Evolutionary conservation across 1,140 invertebrate species (phyloP).

Genomic region (Psix sp.): DNA sequence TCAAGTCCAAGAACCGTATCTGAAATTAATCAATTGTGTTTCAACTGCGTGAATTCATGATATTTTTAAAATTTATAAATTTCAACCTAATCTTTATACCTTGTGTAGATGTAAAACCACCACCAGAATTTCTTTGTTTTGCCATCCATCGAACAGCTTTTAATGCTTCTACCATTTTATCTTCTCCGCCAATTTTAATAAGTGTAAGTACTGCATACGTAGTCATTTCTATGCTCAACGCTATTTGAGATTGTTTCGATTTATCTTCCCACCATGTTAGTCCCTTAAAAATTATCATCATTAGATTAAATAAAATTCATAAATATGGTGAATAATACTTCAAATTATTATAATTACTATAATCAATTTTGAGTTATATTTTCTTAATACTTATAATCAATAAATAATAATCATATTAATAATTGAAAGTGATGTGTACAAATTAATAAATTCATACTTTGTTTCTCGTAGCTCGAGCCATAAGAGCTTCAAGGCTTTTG

Average conservation of each 20-base stretch:
- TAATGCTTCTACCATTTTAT: slow-evolving; percentile 78
- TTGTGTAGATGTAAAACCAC: slow-evolving; percentile 86
- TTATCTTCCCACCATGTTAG: slow-evolving; percentile 75
- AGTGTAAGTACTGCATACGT: slow-evolving; percentile 84
- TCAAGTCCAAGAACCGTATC: slow-evolving; percentile 83
- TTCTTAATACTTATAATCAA: no score
- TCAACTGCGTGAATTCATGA: no score
- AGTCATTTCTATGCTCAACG: slow-evolving; percentile 84
- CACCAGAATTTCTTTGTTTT: slow-evolving; percentile 84
- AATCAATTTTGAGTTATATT: no score
- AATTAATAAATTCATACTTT: no score
- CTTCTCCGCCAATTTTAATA: slow-evolving; percentile 79
- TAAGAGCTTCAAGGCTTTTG: slow-evolving; percentile 62
- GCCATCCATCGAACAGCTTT: slow-evolving; percentile 84
- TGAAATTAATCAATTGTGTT: slow-evolving; percentile 2
- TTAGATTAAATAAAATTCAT: no score
- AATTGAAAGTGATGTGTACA: no score
- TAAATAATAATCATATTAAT: no score
- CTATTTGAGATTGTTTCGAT: slow-evolving; percentile 66
- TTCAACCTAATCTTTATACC: slow-evolving; percentile 31
- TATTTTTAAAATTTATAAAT: no score
- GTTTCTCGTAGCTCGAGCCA: slow-evolving; percentile 65
- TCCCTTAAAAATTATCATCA: slow-evolving; percentile 58
- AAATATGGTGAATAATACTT: no score
- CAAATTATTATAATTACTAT: no score